Base-by-base conservation (phyloP, 2,797 vertebrate genomes). In the Hypotaenidia philippensis region DNA sequence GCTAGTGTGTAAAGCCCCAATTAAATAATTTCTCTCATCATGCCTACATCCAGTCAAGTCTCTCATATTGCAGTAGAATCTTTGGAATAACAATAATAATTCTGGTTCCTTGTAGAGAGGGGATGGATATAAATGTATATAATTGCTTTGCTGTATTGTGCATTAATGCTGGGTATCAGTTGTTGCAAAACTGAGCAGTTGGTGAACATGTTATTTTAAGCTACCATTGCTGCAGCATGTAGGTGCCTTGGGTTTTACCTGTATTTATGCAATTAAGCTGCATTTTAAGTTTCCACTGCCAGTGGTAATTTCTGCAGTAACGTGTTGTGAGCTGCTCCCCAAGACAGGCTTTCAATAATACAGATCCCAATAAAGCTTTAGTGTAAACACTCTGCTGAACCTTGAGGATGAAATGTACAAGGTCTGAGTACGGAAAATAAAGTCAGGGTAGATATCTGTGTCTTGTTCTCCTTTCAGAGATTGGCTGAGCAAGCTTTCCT, bases 251-350 rank as follows among this genome's bases (percentile, higher is more conserved):
- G 85, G 79, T 89, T 92, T 76, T 87, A 31, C 29, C 68, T 77
- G 3, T 63, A 82, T 76, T 93, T 90, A 41, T 81, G 64, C 50
- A 86, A 74, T 89, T 94, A 82, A 96, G 32, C 31, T 76, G 41
- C 50, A 78, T 68, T 68, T 69, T 86, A 66, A 55, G 19, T 66
- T 90, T 82, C 36, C 31, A 34, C 44, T 72, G 69, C 60, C 63
- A 55, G 38, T 36, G 22, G 36, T 86, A 47, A 56, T 69, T 94
- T 84, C 71, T 60, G 27, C 4, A 6, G 45, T 44, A 85, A 38
- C 36, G 34, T 57, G 52, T 57, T 77, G 36, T 57, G 63, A 81
- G 40, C 57, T 86, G 45, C 53, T 79, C 45, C 81, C 61, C 47
- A 72, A 47, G 27, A 74, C 52, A 90, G 32, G 34, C 50, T 90